These are phyloP conservation scores for Luperina nickerlii DNA, from an alignment of 2,888 invertebrate species.

Conservation along the genomic window DNA sequence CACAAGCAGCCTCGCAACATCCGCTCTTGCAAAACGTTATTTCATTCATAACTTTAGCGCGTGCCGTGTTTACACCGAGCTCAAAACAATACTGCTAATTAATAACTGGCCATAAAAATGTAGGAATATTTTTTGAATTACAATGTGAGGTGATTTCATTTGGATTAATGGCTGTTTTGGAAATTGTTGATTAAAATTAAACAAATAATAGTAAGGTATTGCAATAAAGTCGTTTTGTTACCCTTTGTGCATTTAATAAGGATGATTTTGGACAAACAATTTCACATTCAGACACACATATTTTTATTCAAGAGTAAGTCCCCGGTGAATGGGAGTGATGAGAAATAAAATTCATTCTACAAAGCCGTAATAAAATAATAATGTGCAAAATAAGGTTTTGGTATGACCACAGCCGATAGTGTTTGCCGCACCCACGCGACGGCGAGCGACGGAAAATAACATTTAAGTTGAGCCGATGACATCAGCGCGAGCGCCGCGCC, in stretches of 20 bases:
- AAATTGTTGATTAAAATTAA: background rate
- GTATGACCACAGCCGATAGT: conserved; percentile 78
- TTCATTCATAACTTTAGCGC: conserved; percentile 88
- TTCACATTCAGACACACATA: conserved; percentile 2
- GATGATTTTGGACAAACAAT: background rate
- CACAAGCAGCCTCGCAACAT: conserved; percentile 89
- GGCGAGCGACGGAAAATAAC: conserved; percentile 86
- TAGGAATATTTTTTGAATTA: background rate
- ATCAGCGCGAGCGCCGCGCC: conserved; percentile 83
- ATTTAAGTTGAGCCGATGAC: conserved; percentile 88
- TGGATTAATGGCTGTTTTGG: background rate
- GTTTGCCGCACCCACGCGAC: conserved; percentile 85
- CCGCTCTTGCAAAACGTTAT: conserved; percentile 90
- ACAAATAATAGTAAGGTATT: background rate
- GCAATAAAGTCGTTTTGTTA: background rate
- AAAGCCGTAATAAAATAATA: conserved; percentile 56
- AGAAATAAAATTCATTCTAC: conserved; percentile 54
- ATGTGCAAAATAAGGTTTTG: conserved; percentile 63
- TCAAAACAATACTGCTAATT: conserved; percentile 62
- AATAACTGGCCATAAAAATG: conserved; percentile 48
- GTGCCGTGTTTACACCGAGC: conserved; percentile 79
- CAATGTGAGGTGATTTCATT: conserved; percentile 12
- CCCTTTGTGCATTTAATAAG: background rate
- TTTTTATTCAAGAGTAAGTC: conserved; percentile 33
- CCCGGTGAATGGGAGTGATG: conserved; percentile 44